Base-by-base conservation (phyloP, 2,113 vertebrate species). In the Dasyornis broadbenti region DNA sequence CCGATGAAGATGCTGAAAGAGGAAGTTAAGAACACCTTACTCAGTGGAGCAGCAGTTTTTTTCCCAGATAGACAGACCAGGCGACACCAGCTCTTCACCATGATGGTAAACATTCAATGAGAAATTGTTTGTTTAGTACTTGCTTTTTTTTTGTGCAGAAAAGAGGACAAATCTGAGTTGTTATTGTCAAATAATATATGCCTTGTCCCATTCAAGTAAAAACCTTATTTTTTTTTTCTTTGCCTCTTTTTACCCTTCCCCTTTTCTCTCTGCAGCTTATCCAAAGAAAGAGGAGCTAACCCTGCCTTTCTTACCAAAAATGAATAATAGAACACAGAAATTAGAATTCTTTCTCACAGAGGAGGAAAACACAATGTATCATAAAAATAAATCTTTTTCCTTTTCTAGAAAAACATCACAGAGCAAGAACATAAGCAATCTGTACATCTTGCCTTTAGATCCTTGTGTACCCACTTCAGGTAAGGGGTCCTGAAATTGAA, bases 391-490 rank as follows among this genome's bases (percentile, higher is more conserved):
- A 79, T 64, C 9, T 96, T 89, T 94, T 80, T 95, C 81, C 21
- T 97, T 97, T 98, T 95, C 61, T 96, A 99, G 99, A 99, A 99
- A 96, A 99, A 98, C 78, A 98, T 99, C 82, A 99, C 99, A 3
- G 99, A 99, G 69, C 98, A 99, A 56, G 98, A 99, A 54, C 99
- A 99, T 91, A 98, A 98, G 33, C 98, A 98, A 66, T 99, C 99
- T 11, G 97, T 98, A 23, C 99, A 98, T 87, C 98, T 99, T 82
- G 99, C 99, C 7, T 99, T 99, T 96, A 98, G 98, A 81, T 99
- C 99, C 13, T 98, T 99, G 47, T 99, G 99, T 94, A 98, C 98
- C 7, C 99, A 99, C 97, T 99, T 99, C 98, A 99, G 99, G 99
- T 99, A 91, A 97, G 96, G 91, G 15, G 7, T 37, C 23, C 26